Conservation (phyloP, 2,888 invertebrate species). For the Chloroclystis v-ata region DNA sequence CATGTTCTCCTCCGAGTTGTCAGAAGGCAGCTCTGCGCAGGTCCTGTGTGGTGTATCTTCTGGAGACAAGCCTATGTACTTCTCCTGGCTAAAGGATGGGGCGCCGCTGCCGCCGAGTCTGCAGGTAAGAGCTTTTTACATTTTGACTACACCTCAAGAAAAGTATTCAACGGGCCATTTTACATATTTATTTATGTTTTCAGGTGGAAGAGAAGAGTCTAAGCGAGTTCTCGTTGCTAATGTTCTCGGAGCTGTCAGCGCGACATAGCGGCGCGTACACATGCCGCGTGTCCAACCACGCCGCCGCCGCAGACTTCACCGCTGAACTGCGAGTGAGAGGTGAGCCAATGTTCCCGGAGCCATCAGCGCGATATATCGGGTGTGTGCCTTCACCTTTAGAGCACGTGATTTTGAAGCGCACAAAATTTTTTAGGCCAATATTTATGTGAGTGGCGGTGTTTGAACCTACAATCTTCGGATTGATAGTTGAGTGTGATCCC, state of each 20-base stretch:
- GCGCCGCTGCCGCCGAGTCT: slow-evolving; percentile 78
- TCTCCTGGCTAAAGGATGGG: slow-evolving; percentile 82
- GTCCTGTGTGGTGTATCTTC: slow-evolving; percentile 87
- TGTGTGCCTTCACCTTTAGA: too few species aligned
- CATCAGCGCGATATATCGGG: too few species aligned
- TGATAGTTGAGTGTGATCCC: too few species aligned
- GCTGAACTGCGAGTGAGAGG: slow-evolving; percentile 83
- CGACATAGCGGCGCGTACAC: slow-evolving; percentile 84
- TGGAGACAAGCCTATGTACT: slow-evolving; percentile 83
- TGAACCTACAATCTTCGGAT: too few species aligned
- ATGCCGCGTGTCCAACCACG: slow-evolving; percentile 83
- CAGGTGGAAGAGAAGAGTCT: slow-evolving; percentile 82
- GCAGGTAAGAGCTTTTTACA: slow-evolving; percentile 77
- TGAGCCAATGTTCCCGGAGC: slow-evolving; percentile 35
- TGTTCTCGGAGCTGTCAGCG: slow-evolving; percentile 82
- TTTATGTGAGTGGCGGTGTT: too few species aligned
- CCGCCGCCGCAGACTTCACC: slow-evolving; percentile 82
- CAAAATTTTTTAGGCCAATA: too few species aligned
- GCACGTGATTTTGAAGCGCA: too few species aligned
- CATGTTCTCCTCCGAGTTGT: slow-evolving; percentile 87
- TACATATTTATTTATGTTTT: too few species aligned
- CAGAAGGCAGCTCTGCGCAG: slow-evolving; percentile 88
- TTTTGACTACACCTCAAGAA: too few species aligned
- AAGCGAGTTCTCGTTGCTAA: slow-evolving; percentile 83
- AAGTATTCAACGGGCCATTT: too few species aligned